Evolutionary conservation across 2,113 vertebrate species (phyloP), one percentile per base, ranked within the genome.

Genomic region (Cacatua alba): DNA sequence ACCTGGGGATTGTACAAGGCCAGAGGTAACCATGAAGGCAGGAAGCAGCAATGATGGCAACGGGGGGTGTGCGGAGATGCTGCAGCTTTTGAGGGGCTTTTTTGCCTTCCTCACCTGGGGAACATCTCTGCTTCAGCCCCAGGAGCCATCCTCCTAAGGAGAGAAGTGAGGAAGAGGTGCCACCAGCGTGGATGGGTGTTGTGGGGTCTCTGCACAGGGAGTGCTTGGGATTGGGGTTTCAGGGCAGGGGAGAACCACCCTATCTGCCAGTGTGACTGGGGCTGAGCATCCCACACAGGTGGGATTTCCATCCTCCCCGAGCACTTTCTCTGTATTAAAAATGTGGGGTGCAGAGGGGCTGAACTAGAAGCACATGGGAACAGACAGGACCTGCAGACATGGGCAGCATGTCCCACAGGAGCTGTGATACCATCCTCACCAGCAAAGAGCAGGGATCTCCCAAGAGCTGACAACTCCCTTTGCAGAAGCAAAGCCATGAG

Each of bases 21-120:
- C 65, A 1, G 21, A 84, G 55, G 19, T 71, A 86, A 82, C 43
- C 0, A 0, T 20, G 72, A 69, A 86, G 77, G n/a, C 69, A 74
- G 48, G 48, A 57, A 88, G 59, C 2, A 23, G 26, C 4, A 0
- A 46, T 2, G 33, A n/a, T 29, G 33, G 33, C 19, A 60, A 55
- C 0, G 1, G 43, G 52, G 26, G 1, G 29, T 0, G 1, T 25
- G 39, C 10, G 31, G 59, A 29, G 19, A 82, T 4, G 29, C 20
- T 85, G 74, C 4, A 0, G 43, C 21, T 94, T 81, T 75, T 24
- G 24, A 20, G 29, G 49, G 24, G 17, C 9, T 48, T 43, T 43
- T 46, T 33, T 46, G 43, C 57, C 55, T 75, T 92, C n/a, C 68
- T 88, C 46, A 57, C 69, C 60, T 43, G 35, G 55, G 51, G 72